Base-by-base conservation (phyloP, 23 tunicate genomes). In the Clavelina lepadiformis region DNA sequence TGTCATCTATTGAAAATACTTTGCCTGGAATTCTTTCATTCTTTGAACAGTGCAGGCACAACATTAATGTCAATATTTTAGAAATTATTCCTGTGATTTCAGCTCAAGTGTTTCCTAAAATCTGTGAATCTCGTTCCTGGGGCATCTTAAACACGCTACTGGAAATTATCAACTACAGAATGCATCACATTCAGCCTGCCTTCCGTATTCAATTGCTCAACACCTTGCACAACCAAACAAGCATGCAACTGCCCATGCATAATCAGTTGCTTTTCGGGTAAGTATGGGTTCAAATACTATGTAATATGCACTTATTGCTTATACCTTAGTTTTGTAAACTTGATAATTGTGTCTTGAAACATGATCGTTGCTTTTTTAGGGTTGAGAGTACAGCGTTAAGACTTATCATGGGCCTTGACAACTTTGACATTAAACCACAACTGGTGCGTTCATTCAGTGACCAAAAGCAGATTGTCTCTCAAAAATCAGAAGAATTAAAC, bases 351-450 rank as follows among this genome's bases (percentile, higher is more conserved):
- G 11, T 41, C 49, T 41, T 41, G n/a, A n/a, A n/a, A n/a, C n/a
- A n/a, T n/a, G n/a, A n/a, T n/a, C n/a, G n/a, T 56, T n/a, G 0
- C 22, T 56, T 20, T 56, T 64, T 29, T 51, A 83, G 97, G 35
- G 55, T 89, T 20, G 97, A 89, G 45, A 77, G 87, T 49, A 77
- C 97, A 15, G 97, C 97, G 5, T 46, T 89, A 69, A 53, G 82
- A 8, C 36, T 89, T 75, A 89, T 81, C 38, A 81, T 65, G 74
- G 89, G 91, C 3, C 66, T 89, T 26, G 81, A 67, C 19, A 89
- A 81, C 65, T 73, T 78, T 26, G 84, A 74, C 28, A 78, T 89
- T 58, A 89, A 81, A 49, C 83, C 97, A 0, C 97, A 81, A 25
- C 46, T 89, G 35, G 57, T 74, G 0, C 46, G 83, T n/a, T 29